Evolutionary conservation across 2,888 invertebrate species (phyloP), one percentile per base, ranked within the genome.

Genomic region (Melanotus villosus): DNA sequence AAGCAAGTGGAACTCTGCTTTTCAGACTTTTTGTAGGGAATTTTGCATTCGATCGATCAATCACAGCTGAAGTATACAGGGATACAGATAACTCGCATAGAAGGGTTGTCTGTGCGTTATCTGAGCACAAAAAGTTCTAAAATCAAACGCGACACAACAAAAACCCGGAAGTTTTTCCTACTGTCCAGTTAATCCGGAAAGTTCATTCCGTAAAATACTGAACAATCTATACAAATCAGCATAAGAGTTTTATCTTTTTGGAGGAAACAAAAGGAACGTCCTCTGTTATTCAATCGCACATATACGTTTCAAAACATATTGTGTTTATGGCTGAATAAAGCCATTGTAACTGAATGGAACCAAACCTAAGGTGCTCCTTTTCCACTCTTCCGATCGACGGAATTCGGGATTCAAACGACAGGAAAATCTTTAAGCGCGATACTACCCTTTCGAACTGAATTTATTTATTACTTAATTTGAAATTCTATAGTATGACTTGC

Each of bases 41-140:
- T 52, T 52, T 52, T 52, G 26, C 52, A 56, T 56, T 38, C 56
- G 38, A 60, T 60, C 59, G 32, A 60, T 60, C 59, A 60, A 60
- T 60, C 59, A 60, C 59, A 45, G 45, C 38, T 45, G 32, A 45
- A 60, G 32, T 32, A 45, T 26, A 43, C 45, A 32, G 19, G 30
- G 43, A 45, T 47, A 47, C 59, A 60, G 59, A 60, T 60, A 60
- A 60, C 30, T 45, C 32, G 45, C 34, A 60, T 12, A 47, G 45
- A 47, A 56, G 64, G 30, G 23, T 43, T 64, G 43, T 56, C 38
- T 56, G 56, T 38, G 38, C 36, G 56, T 56, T 56, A 56, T 56
- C 56, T 21, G 23, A 18, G 16, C 14, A 34, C 32, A 58, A 65
- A 65, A 65, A 57, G 45, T 58, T 58, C 52, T 34, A 58, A 47